Conservation (phyloP, 1,140 invertebrate species). For the Drosophila virilis region DNA sequence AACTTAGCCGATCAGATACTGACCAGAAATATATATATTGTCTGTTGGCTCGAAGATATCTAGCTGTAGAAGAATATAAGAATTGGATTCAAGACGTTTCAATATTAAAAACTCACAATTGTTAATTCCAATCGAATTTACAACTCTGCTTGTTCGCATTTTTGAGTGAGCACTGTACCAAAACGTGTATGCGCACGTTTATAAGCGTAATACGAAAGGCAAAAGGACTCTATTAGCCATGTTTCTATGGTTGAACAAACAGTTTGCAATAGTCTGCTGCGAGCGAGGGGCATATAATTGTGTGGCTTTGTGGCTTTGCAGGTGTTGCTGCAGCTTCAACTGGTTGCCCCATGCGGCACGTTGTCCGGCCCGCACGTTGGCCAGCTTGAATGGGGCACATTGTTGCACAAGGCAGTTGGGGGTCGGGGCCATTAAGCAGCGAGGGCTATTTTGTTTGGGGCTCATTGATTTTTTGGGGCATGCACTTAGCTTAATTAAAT, state of each 20-base stretch:
- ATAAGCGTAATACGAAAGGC: background rate
- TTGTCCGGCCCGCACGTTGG: background rate
- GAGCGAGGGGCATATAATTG: background rate
- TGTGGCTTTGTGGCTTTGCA: background rate
- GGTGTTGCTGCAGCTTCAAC: background rate
- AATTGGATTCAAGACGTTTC: too few species aligned
- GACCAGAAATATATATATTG: too few species aligned
- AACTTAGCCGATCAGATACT: too few species aligned
- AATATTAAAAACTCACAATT: too few species aligned
- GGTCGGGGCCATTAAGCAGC: background rate
- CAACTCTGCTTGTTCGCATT: too few species aligned
- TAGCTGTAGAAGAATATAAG: too few species aligned
- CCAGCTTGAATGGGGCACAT: background rate
- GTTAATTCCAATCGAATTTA: too few species aligned
- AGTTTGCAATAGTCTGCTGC: background rate
- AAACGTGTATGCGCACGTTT: too few species aligned
- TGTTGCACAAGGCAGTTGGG: too few species aligned
- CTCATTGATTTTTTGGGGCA: conserved; percentile 58
- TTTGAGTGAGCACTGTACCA: too few species aligned
- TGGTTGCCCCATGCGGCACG: conserved; percentile 1
- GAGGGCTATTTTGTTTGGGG: conserved; percentile 2
- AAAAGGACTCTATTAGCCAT: background rate
- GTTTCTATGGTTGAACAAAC: conserved; percentile 3
- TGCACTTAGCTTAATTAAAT: conserved; percentile 79
- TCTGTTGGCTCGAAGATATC: too few species aligned